Evolutionary conservation across 1,140 invertebrate species (phyloP).

Genomic region (Macrostomum lignano): DNA sequence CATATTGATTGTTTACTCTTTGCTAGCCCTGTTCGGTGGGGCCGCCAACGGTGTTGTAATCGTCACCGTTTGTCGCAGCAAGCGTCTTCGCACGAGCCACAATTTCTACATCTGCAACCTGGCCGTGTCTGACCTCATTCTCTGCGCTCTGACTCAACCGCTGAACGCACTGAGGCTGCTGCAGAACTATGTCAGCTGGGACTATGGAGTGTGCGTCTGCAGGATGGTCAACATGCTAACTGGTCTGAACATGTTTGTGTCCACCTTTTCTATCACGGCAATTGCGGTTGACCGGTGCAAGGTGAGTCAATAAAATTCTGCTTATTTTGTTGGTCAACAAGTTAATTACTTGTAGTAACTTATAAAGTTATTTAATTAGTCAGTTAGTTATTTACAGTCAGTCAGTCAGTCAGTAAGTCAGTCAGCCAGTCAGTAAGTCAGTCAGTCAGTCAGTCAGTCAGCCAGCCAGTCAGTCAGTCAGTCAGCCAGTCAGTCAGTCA

Average conservation of each 20-base stretch:
- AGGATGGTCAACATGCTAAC: conserved; percentile 19
- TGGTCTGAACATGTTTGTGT: conserved; percentile 25
- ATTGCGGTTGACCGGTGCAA: conserved; percentile 26
- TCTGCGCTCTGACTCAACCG: conserved; percentile 18
- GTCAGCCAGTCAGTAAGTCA: too few species aligned
- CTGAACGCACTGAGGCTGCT: conserved; percentile 14
- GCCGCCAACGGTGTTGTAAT: conserved; percentile 24
- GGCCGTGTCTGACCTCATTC: conserved; percentile 23
- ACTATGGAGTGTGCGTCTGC: conserved; percentile 18
- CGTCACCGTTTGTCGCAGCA: conserved; percentile 18
- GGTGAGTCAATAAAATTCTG: background rate
- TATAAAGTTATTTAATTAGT: too few species aligned
- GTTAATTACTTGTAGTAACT: too few species aligned
- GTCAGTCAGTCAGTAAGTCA: too few species aligned
- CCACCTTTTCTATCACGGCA: conserved; percentile 23
- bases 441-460: too few species aligned
- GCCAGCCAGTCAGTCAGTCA: too few species aligned
- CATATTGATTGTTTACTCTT: too few species aligned
- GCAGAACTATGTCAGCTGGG: conserved; percentile 12
- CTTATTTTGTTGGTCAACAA: too few species aligned
- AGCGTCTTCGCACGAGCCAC: conserved; percentile 16
- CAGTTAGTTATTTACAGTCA: too few species aligned
- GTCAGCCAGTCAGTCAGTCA: too few species aligned
- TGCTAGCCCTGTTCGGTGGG: too few species aligned
- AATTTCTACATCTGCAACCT: conserved; percentile 27